These are phyloP conservation scores for Drosophila kanapiae DNA, from an alignment of 1,140 invertebrate genomes.

Conservation along the genomic window DNA sequence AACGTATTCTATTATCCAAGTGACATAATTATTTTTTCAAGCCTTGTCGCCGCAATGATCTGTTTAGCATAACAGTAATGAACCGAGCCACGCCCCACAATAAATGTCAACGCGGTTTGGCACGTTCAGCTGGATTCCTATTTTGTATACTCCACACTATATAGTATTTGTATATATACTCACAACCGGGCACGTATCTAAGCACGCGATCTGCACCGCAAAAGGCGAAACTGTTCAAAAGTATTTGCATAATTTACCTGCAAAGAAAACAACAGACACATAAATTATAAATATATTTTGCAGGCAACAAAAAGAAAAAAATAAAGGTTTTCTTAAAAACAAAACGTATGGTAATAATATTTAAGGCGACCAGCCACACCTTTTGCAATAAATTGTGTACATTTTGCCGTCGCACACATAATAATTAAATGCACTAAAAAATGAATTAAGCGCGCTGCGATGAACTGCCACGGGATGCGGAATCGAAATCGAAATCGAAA, in stretches of 20 bases:
- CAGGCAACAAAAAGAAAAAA: slow-evolving; percentile 7
- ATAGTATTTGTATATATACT: slow-evolving; percentile 29
- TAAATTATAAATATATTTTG: slow-evolving; percentile 52
- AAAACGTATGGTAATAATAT: slow-evolving; percentile 47
- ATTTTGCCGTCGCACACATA: slow-evolving; percentile 65
- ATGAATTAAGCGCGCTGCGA: slow-evolving; percentile 56
- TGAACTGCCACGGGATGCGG: slow-evolving; percentile 38
- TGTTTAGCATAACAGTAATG: slow-evolving; percentile 26
- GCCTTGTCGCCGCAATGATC: slow-evolving; percentile 25
- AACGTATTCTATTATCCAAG: slow-evolving; percentile 16
- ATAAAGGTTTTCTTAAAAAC: slow-evolving; percentile 27
- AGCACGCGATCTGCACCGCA: slow-evolving; percentile 48
- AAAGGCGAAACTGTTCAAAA: slow-evolving; percentile 48
- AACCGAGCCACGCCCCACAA: slow-evolving; percentile 7
- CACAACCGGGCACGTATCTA: slow-evolving; percentile 50
- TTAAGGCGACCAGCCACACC: slow-evolving; percentile 62
- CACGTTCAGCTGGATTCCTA: slow-evolving; percentile 41
- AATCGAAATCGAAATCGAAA: slow-evolving; percentile 46
- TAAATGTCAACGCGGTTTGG: slow-evolving; percentile 38
- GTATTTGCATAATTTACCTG: slow-evolving; percentile 77
- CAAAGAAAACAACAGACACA: slow-evolving; percentile 61
- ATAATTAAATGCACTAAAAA: slow-evolving; percentile 77
- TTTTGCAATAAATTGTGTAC: slow-evolving; percentile 77
- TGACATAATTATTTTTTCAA: slow-evolving; percentile 28
- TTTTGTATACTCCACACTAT: slow-evolving; percentile 7